A percentile compares a stretch with the other conserved stretches of the same genome.
Evolutionary conservation across 35 echinoderm and acorn worm species (phyloP).

Genomic region (Ophiothrix spiculata): DNA sequence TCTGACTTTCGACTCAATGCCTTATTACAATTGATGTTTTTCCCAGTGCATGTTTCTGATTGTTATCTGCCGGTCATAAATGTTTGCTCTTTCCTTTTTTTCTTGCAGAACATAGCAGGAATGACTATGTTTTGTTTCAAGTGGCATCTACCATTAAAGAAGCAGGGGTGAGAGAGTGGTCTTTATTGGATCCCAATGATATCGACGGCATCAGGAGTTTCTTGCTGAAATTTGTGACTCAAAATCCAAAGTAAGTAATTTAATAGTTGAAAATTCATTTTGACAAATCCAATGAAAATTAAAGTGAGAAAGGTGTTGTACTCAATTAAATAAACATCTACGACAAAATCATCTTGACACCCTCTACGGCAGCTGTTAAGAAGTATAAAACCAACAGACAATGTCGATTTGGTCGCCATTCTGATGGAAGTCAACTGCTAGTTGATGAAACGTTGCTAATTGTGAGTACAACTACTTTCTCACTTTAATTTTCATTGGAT

Average conservation of each 20-base stretch:
- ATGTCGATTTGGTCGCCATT: too few relatives aligned
- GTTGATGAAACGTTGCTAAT: too few relatives aligned
- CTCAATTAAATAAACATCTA: too few relatives aligned
- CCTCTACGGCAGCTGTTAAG: too few relatives aligned
- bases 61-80: background rate
- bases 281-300: too few relatives aligned
- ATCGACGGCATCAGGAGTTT: constrained; percentile 68
- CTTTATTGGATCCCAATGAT: constrained; percentile 55
- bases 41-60: background rate
- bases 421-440: too few relatives aligned
- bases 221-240: constrained; percentile 85
- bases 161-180: constrained; percentile 84
- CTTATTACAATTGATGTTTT: background rate
- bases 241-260: constrained; percentile 62
- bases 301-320: too few relatives aligned
- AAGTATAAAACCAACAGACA: too few relatives aligned
- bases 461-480: too few relatives aligned
- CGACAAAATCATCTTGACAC: too few relatives aligned
- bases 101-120: constrained; percentile 85
- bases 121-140: constrained; percentile 95
- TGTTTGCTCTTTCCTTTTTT: constrained; percentile 1
- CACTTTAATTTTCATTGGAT: too few relatives aligned
- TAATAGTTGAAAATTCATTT: too few relatives aligned
- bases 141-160: constrained; percentile 93
- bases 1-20: background rate